Evolutionary conservation across 2,113 vertebrate species (phyloP), one percentile per base, ranked within the genome.

Genomic region (Toxotes chatareus): DNA sequence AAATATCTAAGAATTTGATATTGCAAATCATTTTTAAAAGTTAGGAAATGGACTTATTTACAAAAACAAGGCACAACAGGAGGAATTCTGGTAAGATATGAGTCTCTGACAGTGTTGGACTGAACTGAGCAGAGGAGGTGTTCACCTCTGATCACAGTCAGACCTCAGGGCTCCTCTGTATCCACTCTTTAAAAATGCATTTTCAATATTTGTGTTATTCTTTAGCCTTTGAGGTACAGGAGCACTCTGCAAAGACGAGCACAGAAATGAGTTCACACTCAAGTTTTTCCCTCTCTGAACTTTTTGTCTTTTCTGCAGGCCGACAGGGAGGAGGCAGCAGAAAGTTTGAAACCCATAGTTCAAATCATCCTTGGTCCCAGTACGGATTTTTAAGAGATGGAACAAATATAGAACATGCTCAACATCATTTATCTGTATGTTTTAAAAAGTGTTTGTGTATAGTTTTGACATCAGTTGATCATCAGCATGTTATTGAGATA

Each of bases 1-100:
- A 92, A 76, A 75, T 38, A 70, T 88, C 80, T 90, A 92, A 80
- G 49, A 88, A 80, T 83, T 38, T 88, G 49, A 79, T 79, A 72
- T 82, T 83, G 68, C 44, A 84, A 89, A 89, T 73, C 59, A 55
- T 78, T 88, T 74, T 31, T 42, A 75, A 34, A 83, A 49, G 46
- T 40, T 21, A 63, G 64, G 34, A 68, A 85, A 69, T 63, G 57
- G 19, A 80, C 31, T 71, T 93, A 94, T 93, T 88, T 94, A 94
- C 91, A 94, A 90, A 84, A 85, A 53, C 40, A 73, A 51, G 49
- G 68, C 68, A 89, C 76, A 68, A 65, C 34, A 38, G n/a, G 49
- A 77, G 63, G 81, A 38, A 46, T 53, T 84, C 38, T 70, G 82
- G 66, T 75, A 53, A 76, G 59, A 64, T 67, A 19, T 34, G 34